Evolutionary conservation across 2,888 invertebrate genomes (phyloP).

Genomic region (Drosophila mercatorum): DNA sequence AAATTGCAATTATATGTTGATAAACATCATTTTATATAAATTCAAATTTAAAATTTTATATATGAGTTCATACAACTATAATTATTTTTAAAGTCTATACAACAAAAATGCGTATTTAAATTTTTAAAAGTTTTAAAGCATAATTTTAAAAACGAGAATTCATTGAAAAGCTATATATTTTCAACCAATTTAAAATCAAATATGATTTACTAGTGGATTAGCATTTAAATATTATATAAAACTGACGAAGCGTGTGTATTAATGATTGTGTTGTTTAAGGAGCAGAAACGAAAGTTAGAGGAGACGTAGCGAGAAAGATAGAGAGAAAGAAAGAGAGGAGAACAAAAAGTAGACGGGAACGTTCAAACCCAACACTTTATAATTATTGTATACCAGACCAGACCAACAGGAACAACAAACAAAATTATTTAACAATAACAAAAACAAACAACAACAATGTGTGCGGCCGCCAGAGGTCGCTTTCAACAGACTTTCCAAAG

Average conservation of each 20-base stretch:
- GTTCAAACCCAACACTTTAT: constrained; percentile 28
- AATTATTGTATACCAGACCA: constrained; percentile 54
- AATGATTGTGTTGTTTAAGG: constrained; percentile 76
- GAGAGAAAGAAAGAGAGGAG: constrained; percentile 18
- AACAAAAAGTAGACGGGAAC: constrained; percentile 45
- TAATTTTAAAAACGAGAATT: constrained; percentile 63
- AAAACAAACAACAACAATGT: constrained; percentile 26
- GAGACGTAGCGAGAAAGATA: constrained; percentile 6
- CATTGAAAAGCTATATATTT: constrained; percentile 57
- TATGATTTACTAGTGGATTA: constrained; percentile 69
- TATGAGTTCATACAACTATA: constrained; percentile 25
- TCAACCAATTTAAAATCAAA: constrained; percentile 47
- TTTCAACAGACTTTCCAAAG: constrained; percentile 76
- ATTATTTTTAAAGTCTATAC: constrained; percentile 54
- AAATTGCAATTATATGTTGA: constrained; percentile 54
- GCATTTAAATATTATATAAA: constrained; percentile 75
- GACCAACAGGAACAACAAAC: constrained; percentile 46
- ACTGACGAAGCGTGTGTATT: constrained; percentile 83
- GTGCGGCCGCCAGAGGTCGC: constrained; percentile 58
- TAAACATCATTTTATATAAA: constrained; percentile 57
- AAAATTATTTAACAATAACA: constrained; percentile 8
- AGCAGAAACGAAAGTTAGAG: constrained; percentile 36
- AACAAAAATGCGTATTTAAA: constrained; percentile 62
- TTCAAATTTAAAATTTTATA: constrained; percentile 47
- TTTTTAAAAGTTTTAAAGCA: constrained; percentile 63